Conservation (phyloP, 2,888 invertebrate species). For the Protophormia terraenovae region DNA sequence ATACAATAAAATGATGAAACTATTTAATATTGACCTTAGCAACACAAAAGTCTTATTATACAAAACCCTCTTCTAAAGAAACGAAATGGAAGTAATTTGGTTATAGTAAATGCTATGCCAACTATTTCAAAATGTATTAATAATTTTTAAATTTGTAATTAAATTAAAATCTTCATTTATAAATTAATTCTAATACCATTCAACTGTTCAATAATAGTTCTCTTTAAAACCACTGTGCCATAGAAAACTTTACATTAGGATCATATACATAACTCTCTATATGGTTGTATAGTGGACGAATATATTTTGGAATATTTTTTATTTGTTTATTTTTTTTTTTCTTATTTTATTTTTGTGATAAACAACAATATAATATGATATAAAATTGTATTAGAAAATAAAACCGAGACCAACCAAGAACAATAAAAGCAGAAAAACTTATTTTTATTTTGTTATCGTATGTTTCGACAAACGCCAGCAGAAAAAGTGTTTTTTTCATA, state of each 20-base stretch:
- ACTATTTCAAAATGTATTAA: too few relatives aligned
- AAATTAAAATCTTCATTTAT: too few relatives aligned
- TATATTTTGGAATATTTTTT: too few relatives aligned
- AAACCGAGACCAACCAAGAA: neutral
- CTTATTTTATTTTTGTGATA: constrained; percentile 7
- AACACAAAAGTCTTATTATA: too few relatives aligned
- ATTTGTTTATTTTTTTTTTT: constrained; percentile 7
- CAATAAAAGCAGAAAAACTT: constrained; percentile 10
- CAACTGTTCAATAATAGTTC: too few relatives aligned
- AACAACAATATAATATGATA: constrained; percentile 39
- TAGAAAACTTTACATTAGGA: neutral
- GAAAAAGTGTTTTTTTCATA: constrained; percentile 31
- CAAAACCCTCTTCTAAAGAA: too few relatives aligned
- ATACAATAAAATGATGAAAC: too few relatives aligned
- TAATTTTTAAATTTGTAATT: too few relatives aligned
- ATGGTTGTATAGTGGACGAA: constrained; percentile 45
- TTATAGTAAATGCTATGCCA: too few relatives aligned
- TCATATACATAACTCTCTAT: neutral
- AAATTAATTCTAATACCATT: too few relatives aligned
- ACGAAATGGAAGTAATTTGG: too few relatives aligned
- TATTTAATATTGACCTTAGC: too few relatives aligned
- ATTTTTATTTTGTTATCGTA: constrained; percentile 49
- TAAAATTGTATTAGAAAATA: constrained; percentile 42
- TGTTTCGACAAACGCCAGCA: constrained; percentile 50
- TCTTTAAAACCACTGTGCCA: constrained; percentile 28